Evolutionary conservation across 2,113 vertebrate genomes (phyloP), one percentile per base, ranked within the genome.

Genomic region (Helogale parvula): DNA sequence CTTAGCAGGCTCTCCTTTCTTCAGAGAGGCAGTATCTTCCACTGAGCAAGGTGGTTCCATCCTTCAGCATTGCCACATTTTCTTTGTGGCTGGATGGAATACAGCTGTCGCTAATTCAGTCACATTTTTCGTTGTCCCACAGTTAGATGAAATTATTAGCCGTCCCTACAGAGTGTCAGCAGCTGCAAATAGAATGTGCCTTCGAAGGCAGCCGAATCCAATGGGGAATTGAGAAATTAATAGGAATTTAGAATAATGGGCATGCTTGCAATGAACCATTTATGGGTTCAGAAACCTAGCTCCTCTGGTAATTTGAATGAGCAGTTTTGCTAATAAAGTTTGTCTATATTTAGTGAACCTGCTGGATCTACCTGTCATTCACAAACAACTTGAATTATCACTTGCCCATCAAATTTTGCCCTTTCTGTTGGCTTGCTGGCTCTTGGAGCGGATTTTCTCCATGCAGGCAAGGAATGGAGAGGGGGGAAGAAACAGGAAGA

Each of bases 201-300:
- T 93, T 93, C 83, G 79, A 93, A 94, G 94, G 90, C 82, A 94
- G 94, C n/a, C 2, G 31, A 83, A 79, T 72, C 93, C 79, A 72
- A 45, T 54, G 81, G 90, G 90, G 94, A 98, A 96, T 86, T 97
- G 86, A 94, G 84, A 97, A 98, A 97, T 97, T 97, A 98, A 97
- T 89, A 97, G 95, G 89, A 96, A 98, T 97, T 97, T 94, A 87
- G 74, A 97, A 81, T 54, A 96, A 81, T 95, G 71, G 82, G 50
- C 80, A 93, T 41, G 83, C 63, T 92, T 72, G 65, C 91, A 94
- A 93, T 96, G 63, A 98, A 93, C 97, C 77, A 93, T 98, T 98
- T 77, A 96, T 88, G 31, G 76, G 94, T 94, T 98, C 96, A 97
- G 90, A 97, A 98, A 96, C 60, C 87, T 69, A 95, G 84, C 57